These are phyloP conservation scores for Noctua fimbriata DNA, from an alignment of 2,888 invertebrate species.

Conservation along the genomic window DNA sequence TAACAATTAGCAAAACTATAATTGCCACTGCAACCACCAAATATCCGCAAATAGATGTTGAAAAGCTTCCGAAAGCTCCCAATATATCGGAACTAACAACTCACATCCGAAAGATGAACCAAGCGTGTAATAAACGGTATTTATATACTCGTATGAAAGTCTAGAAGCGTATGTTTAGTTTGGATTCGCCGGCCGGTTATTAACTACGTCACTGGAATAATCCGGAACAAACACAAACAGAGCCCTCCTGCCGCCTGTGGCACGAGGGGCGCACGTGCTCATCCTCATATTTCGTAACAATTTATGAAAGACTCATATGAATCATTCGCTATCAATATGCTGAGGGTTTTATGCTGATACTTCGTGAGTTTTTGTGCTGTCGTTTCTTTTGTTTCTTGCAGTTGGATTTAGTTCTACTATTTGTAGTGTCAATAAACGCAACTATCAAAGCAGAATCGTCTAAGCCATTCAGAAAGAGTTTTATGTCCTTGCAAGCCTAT, in stretches of 20 bases:
- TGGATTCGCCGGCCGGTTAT: conserved; percentile 73
- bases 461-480: background rate
- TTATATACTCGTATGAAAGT: conserved; percentile 48
- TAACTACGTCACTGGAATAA: conserved; percentile 82
- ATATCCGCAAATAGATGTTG: background rate
- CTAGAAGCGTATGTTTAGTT: conserved; percentile 75
- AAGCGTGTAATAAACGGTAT: conserved; percentile 38
- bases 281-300: conserved; percentile 52
- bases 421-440: background rate
- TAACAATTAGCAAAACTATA: background rate
- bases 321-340: conserved; percentile 22
- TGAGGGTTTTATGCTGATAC: background rate
- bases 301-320: conserved; percentile 37
- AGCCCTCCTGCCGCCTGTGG: conserved; percentile 48
- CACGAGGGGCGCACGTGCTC: conserved; percentile 65
- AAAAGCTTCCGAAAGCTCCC: conserved; percentile 7
- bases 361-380: background rate
- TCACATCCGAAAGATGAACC: conserved; percentile 13
- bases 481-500: background rate
- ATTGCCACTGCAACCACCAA: background rate
- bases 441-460: no score
- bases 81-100: conserved; percentile 14
- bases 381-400: background rate
- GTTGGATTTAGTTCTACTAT: no score
- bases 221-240: conserved; percentile 78